Percentiles rank a stretch among this genome's conserved stretches.
These are phyloP conservation scores for Agraylea sexmaculata DNA, from an alignment of 1,140 invertebrate genomes.

Conservation along the genomic window DNA sequence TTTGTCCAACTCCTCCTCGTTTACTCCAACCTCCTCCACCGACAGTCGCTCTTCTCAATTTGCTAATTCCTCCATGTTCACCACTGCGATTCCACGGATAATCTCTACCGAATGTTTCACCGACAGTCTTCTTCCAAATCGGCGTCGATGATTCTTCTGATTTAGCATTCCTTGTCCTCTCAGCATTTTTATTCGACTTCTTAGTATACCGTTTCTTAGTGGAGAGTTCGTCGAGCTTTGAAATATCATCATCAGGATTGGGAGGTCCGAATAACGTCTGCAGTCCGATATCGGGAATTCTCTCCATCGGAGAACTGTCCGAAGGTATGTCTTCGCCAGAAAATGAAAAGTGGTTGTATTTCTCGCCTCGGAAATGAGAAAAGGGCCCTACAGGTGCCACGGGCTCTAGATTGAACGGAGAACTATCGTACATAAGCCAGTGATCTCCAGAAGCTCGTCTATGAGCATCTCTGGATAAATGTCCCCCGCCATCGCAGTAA, in stretches of 20 bases:
- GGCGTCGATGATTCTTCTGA: slow-evolving; percentile 13
- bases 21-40: slow-evolving; percentile 12
- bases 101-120: slow-evolving; percentile 17
- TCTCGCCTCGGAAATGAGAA: slow-evolving; percentile 20
- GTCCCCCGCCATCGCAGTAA: slow-evolving; percentile 9
- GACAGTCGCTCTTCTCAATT: slow-evolving; percentile 10
- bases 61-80: slow-evolving; percentile 12
- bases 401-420: slow-evolving; percentile 14
- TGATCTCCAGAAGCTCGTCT: slow-evolving; percentile 14
- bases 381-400: slow-evolving; percentile 13
- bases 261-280: slow-evolving; percentile 19
- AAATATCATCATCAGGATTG: slow-evolving; percentile 20
- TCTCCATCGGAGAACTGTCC: slow-evolving; percentile 8
- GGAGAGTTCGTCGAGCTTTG: slow-evolving; percentile 19
- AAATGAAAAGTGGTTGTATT: slow-evolving; percentile 20
- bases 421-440: slow-evolving; percentile 18
- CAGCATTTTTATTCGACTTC: slow-evolving; percentile 17
- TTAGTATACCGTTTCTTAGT: slow-evolving; percentile 21
- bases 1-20: slow-evolving; percentile 17
- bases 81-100: slow-evolving; percentile 20
- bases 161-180: slow-evolving; percentile 2
- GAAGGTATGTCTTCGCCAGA: slow-evolving; percentile 16
- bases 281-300: slow-evolving; percentile 17
- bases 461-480: slow-evolving; percentile 17
- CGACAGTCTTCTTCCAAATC: slow-evolving; percentile 19